phyloP scores from a whole-genome alignment of 2,888 invertebrate genomes.

The Rugalucina vietnamica region DNA sequence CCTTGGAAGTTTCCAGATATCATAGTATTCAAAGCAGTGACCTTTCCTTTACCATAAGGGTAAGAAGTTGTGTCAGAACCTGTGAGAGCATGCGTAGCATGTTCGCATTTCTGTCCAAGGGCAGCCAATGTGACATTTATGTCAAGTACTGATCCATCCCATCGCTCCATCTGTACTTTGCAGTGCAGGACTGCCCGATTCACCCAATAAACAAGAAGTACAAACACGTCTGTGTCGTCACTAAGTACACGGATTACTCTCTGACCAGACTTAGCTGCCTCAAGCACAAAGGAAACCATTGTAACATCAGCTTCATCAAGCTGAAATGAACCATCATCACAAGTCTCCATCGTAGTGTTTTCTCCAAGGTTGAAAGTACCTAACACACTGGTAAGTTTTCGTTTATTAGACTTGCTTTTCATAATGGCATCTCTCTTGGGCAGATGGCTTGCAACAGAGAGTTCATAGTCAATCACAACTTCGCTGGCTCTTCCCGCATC shows the following conservation, averaged over 20 bases:
- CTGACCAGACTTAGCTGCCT: background rate
- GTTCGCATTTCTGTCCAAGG: too few species aligned
- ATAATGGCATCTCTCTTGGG: conserved; percentile 21
- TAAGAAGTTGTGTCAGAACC: too few species aligned
- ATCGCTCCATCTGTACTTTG: conserved; percentile 29
- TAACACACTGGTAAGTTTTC: background rate
- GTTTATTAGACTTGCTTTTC: background rate
- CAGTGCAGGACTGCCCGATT: conserved; percentile 1
- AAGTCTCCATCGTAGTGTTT: background rate
- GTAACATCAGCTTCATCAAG: conserved; percentile 12
- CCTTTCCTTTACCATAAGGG: background rate
- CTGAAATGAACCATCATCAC: background rate
- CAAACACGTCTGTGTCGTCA: conserved; percentile 32
- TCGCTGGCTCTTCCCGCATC: conserved; percentile 32
- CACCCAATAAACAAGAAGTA: conserved; percentile 13
- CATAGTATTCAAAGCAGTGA: background rate
- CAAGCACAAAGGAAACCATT: conserved; percentile 13
- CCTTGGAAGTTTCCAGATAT: background rate
- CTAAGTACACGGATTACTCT: conserved; percentile 20
- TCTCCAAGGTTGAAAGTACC: background rate
- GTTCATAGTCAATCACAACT: conserved; percentile 11
- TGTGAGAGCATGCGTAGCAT: too few species aligned
- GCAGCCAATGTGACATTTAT: background rate
- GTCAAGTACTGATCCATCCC: background rate
- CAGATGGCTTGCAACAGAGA: conserved; percentile 28